Evolutionary conservation across 2,888 invertebrate species (phyloP), one percentile per base, ranked within the genome.

Genomic region (Pristionchus fissidentatus): DNA sequence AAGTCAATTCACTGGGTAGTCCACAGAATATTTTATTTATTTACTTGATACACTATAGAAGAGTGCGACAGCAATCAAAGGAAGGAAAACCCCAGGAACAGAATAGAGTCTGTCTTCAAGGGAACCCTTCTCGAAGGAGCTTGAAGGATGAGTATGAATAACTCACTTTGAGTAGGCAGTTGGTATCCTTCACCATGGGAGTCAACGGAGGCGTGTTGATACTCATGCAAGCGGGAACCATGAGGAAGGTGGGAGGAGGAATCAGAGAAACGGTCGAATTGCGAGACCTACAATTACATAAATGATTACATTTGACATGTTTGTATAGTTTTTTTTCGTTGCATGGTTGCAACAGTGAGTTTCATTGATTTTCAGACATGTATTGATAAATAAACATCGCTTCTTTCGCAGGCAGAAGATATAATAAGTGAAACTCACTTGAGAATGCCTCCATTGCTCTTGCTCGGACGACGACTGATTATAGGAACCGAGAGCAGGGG

Each of bases 211-310:
- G 88, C 5, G 89, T 89, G 82, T 87, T 88, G 13, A 89, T 83
- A 26, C 86, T 79, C 89, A 89, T 89, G 85, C 88, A 86, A 15
- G 89, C 89, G 8, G 89, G 89, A 15, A 89, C 88, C 88, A 89
- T 87, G 8, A 89, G 84, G 83, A 88, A 89, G 3, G 89, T 88
- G 15, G 89, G 88, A 13, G 89, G 87, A 46, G 88, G 89, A 29
- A 89, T 89, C 29, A 82, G 19, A 19, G 78, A 78, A 26, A 35
- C 19, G n/a, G 75, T 75, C 32, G 32, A 62, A 41, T 66, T 66
- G 22, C 66, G 66, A 66, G 66, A 66, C 13, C 66, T 66, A 41
- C 8, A 57, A 10, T 26, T 3, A 4, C 22, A 4, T 26, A 52
- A 8, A 57, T n/a, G n/a, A n/a, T n/a, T 29, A 3, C 0, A 26